Evolutionary conservation across 30 jellyfish, hydroid and myxozoan species (phyloP).

Genomic region (Turritopsis dohrnii): DNA sequence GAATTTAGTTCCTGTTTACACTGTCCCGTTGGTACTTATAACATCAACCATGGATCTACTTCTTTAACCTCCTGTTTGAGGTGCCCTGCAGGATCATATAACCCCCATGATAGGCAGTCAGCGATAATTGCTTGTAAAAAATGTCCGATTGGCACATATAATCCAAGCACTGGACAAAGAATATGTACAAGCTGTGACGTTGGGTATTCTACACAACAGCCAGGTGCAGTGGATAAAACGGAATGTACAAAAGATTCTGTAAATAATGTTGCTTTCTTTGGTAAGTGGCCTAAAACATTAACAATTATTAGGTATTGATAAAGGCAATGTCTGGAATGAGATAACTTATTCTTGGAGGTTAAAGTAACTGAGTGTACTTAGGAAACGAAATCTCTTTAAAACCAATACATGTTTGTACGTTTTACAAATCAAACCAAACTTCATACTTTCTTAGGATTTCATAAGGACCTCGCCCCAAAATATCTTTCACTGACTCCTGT

Average conservation of each 20-base stretch:
- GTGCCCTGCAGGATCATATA: background rate
- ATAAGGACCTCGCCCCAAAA: no score
- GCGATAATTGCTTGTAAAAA: background rate
- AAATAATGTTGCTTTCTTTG: background rate
- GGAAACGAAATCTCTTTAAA: no score
- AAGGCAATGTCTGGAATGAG: no score
- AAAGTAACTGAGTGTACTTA: no score
- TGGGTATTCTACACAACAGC: background rate
- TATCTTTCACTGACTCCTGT: no score
- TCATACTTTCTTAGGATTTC: no score
- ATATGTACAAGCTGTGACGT: background rate
- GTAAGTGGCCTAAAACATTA: background rate
- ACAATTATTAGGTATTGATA: background rate
- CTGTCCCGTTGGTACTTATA: background rate
- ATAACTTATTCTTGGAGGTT: no score
- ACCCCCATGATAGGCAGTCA: background rate
- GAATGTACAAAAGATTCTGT: background rate
- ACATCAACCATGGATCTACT: background rate
- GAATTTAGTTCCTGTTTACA: background rate
- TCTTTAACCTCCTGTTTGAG: background rate
- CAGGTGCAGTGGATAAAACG: background rate
- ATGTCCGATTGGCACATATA: slow-evolving; percentile 1
- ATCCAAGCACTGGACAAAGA: background rate
- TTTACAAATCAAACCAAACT: no score
- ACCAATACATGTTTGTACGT: no score